Percentiles rank a stretch among this genome's conserved stretches.
phyloP scores from a whole-genome alignment of 2,797 vertebrate species.

The Pangasius djambal region DNA sequence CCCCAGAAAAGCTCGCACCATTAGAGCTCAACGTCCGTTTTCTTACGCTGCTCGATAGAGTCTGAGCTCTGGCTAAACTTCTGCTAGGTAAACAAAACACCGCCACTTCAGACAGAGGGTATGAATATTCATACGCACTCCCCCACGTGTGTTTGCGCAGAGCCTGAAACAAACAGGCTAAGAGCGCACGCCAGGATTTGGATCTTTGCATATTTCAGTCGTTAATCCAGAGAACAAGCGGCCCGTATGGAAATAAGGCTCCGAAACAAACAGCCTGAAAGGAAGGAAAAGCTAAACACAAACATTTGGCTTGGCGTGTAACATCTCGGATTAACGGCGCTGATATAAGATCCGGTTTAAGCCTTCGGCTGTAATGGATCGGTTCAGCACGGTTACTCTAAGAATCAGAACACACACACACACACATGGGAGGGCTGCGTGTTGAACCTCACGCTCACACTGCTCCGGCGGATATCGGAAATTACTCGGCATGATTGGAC shows the following conservation, averaged over 20 bases:
- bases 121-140: conserved; percentile 15
- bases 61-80: neutral
- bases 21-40: neutral
- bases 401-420: neutral
- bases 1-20: too few species aligned
- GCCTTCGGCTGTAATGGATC: neutral
- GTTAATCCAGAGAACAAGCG: conserved; percentile 33
- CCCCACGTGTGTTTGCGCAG: neutral
- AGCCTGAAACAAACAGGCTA: conserved; percentile 9
- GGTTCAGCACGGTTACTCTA: neutral
- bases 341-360: conserved; percentile 2
- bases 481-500: neutral
- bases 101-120: neutral
- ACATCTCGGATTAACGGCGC: neutral
- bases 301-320: neutral
- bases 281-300: neutral
- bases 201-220: conserved; percentile 24
- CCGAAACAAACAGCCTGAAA: neutral
- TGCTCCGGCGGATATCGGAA: neutral
- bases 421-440: too few species aligned
- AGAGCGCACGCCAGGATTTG: neutral
- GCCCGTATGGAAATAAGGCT: conserved; percentile 18
- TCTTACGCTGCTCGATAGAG: neutral
- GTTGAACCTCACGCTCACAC: neutral
- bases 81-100: neutral